Base-by-base conservation (phyloP, 2,888 invertebrate species). In the Tholera decimalis region DNA sequence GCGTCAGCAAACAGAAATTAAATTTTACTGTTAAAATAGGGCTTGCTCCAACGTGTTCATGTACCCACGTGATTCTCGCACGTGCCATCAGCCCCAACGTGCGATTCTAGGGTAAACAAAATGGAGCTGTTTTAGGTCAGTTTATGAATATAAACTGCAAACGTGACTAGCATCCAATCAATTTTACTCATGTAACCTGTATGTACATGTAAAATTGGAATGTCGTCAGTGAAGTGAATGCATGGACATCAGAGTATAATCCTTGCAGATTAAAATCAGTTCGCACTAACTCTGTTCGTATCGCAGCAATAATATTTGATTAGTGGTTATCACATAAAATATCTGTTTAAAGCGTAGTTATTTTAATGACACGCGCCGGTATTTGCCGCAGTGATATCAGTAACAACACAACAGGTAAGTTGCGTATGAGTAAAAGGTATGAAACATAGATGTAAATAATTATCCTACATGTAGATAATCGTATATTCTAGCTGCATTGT, bases 1-100 rank as follows among this genome's bases (percentile, higher is more conserved):
- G 39, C 22, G 33, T 35, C 20, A 61, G 30, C 44, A 54, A 59
- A 72, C 41, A 43, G 5, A 53, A 59, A 59, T 33, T 39, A 4
- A 20, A 64, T 50, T 70, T 62, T 35, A 30, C 7, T 54, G 18
- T 46, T 49, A 28, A 62, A 47, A 28, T 50, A 63, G 33, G 53
- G 49, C 54, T 68, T 64, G 50, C 46, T 61, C 9, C 60, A 78
- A 84, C 75, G 72, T 82, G 77, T 62, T 49, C 54, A 41, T 60
- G 56, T 61, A 44, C 77, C 39, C 84, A 86, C 87, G 88, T 88
- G 87, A 83, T 51, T 33, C 28, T 39, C 71, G 65, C 88, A 89
- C 89, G 90, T 87, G 88, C 71, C 80, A 58, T 43, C 57, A 73
- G 73, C 58, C 65, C 60, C 77, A 85, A 87, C 89, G 87, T 88